Evolutionary conservation across 2,888 invertebrate genomes (phyloP).

Genomic region (Timema podura): DNA sequence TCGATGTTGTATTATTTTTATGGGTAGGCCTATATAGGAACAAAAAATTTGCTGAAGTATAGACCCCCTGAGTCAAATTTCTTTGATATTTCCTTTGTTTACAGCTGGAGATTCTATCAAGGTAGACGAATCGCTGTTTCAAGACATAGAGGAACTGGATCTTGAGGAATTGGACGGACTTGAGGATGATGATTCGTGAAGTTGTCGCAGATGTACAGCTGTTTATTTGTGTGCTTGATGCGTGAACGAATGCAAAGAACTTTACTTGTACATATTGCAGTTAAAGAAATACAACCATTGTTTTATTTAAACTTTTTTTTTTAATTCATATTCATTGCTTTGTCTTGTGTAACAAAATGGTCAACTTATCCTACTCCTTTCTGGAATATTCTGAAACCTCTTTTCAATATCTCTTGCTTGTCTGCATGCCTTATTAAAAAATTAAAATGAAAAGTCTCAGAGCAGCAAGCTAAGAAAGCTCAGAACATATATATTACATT

Average conservation of each 20-base stretch:
- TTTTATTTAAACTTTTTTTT: constrained; percentile 7
- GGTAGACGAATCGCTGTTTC: constrained; percentile 90
- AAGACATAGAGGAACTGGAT: constrained; percentile 72
- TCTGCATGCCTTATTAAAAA: too few species aligned
- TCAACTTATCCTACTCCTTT: too few species aligned
- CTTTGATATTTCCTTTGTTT: constrained; percentile 34
- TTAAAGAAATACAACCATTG: neutral
- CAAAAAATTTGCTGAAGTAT: too few species aligned
- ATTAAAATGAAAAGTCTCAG: too few species aligned
- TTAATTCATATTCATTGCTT: neutral
- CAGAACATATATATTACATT: too few species aligned
- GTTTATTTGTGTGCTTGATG: neutral
- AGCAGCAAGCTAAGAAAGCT: too few species aligned
- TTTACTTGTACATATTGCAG: constrained; percentile 4
- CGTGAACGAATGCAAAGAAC: neutral
- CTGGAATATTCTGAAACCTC: too few species aligned
- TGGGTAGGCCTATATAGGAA: too few species aligned
- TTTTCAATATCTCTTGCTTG: too few species aligned
- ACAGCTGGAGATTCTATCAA: constrained; percentile 71
- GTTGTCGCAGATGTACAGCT: neutral
- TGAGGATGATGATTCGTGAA: constrained; percentile 46
- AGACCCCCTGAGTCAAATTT: constrained; percentile 4
- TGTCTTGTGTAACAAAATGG: too few species aligned
- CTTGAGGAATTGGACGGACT: constrained; percentile 68
- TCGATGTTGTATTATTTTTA: too few species aligned